Evolutionary conservation across 2,113 vertebrate species (phyloP), one percentile per base, ranked within the genome.

Genomic region (Oriolus oriolus): DNA sequence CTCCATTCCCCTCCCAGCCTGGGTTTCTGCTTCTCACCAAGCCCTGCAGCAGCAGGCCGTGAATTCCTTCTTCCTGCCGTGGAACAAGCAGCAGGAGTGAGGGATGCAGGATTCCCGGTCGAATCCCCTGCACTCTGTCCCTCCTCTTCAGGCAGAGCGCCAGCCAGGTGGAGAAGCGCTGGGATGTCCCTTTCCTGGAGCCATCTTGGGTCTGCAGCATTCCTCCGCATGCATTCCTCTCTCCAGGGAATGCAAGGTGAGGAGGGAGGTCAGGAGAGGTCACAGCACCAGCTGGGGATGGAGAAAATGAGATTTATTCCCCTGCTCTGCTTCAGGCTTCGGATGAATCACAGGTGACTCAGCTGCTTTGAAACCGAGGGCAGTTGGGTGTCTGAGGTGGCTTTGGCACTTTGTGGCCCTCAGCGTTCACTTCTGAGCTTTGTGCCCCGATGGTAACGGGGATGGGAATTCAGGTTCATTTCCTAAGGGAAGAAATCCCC

Each of bases 131-230:
- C 20, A 27, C 31, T 52, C 20, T 30, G 41, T 47, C 28, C 66
- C 75, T 59, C 30, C 44, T 4, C 2, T 47, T 8, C 42, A 12
- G 13, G 11, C 2, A 4, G 15, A 26, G 16, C n/a, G 47, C 45
- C 53, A 52, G 24, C 24, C 6, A 2, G n/a, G n/a, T n/a, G 27
- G 28, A 59, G 35, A 22, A 88, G 44, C 27, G 49, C 16, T 65
- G 57, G 54, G 33, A 53, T 42, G 23, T 30, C 2, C 4, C 60
- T 78, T 16, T 57, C 22, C 57, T 28, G 9, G 30, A 73, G 47
- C 16, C 11, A 9, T 4, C 47, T 23, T 49, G 9, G 9, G 3
- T 14, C 37, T 0, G 2, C 23, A 39, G 30, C 3, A 0, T 44
- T 42, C 39, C 23, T 80, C 61, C n/a, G 22, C 7, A 1, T 14